phyloP scores from a whole-genome alignment of 2,113 vertebrate genomes.

The Agelaius tricolor region DNA sequence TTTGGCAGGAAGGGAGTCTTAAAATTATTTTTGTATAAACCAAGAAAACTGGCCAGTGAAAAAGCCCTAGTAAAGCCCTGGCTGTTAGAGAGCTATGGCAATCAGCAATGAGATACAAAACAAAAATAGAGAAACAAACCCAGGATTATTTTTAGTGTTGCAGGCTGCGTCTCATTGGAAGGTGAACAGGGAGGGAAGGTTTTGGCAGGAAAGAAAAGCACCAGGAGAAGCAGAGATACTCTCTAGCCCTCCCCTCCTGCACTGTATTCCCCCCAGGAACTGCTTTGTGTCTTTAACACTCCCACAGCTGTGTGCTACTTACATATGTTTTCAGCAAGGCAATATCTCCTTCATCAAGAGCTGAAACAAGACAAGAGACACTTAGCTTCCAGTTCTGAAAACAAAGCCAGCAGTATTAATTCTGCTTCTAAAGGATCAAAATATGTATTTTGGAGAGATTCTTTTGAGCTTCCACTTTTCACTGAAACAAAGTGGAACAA shows the following conservation, averaged over 20 bases:
- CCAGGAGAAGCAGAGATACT: not conserved
- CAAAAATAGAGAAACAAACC: not conserved
- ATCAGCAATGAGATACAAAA: not conserved
- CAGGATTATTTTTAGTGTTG: not conserved
- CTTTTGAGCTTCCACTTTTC: not conserved
- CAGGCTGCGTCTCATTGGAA: not conserved
- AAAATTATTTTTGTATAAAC: not conserved
- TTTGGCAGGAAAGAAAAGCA: not conserved
- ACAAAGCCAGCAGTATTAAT: not conserved
- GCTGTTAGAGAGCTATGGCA: not conserved
- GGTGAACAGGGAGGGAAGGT: not conserved
- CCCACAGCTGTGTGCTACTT: constrained; percentile 65
- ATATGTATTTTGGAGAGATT: not conserved
- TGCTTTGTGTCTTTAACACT: not conserved
- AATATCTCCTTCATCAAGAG: constrained; percentile 97
- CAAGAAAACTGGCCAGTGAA: not conserved
- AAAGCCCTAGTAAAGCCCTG: not conserved
- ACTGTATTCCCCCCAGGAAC: not conserved
- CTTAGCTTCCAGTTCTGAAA: constrained; percentile 16
- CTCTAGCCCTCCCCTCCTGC: not conserved
- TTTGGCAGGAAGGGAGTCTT: not conserved
- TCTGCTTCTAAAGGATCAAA: not conserved
- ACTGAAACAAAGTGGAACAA: not conserved
- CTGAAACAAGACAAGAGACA: constrained; percentile 73
- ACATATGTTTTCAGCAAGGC: constrained; percentile 97